phyloP scores from a whole-genome alignment of 2,888 invertebrate species.

The Miltochrista miniata region DNA sequence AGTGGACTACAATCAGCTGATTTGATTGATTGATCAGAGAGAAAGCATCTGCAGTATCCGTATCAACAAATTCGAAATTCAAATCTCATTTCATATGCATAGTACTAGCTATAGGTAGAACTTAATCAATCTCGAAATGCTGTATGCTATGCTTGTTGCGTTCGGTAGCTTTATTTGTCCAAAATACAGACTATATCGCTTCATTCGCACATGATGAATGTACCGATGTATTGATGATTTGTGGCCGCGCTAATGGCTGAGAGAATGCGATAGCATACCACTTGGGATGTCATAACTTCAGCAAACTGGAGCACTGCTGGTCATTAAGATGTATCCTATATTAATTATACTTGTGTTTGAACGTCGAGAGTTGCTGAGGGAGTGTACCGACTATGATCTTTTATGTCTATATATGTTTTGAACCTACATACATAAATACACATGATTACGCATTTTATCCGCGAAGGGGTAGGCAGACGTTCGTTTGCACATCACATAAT shows the following conservation, averaged over 20 bases:
- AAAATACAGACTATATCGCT: conserved; percentile 5
- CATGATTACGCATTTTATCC: too few species aligned
- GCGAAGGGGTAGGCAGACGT: too few species aligned
- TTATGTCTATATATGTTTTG: too few species aligned
- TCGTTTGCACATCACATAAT: too few species aligned
- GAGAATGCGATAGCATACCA: conserved; percentile 39
- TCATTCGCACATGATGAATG: conserved; percentile 57
- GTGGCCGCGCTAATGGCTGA: conserved; percentile 54
- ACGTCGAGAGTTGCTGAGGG: neutral
- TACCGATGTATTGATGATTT: conserved; percentile 60
- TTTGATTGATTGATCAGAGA: too few species aligned
- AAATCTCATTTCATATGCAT: too few species aligned
- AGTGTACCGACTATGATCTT: too few species aligned
- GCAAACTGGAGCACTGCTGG: conserved; percentile 22
- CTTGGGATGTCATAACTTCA: conserved; percentile 37
- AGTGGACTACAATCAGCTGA: too few species aligned
- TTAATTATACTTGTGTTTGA: conserved; percentile 12
- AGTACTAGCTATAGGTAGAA: neutral
- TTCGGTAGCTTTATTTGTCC: neutral
- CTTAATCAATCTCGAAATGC: neutral
- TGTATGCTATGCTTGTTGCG: neutral
- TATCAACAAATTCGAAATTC: too few species aligned
- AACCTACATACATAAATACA: too few species aligned
- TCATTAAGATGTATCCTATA: conserved; percentile 23
- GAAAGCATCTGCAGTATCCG: too few species aligned